These are phyloP conservation scores for Aporophyla nigra DNA, from an alignment of 2,888 invertebrate species.

Conservation along the genomic window DNA sequence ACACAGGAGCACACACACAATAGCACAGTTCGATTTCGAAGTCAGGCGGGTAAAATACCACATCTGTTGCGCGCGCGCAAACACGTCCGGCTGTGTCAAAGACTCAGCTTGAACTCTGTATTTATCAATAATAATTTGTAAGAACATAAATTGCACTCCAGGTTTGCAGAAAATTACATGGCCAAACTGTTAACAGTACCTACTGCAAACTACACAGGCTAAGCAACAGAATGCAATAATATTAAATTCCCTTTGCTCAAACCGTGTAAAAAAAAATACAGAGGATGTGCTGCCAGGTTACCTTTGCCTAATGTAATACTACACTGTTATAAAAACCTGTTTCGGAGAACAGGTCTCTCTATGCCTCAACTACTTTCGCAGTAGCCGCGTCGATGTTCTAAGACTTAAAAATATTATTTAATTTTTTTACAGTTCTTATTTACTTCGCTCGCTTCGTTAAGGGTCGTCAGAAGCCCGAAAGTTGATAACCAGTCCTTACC, in stretches of 20 bases:
- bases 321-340: constrained; percentile 49
- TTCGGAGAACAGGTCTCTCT: constrained; percentile 48
- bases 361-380: constrained; percentile 13
- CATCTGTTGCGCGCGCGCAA: no score
- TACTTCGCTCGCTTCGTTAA: no score
- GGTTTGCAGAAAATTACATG: no score
- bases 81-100: no score
- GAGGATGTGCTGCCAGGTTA: constrained; percentile 26
- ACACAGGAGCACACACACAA: no score
- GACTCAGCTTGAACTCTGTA: no score
- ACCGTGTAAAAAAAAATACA: constrained; percentile 7
- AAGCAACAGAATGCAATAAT: background rate
- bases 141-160: background rate
- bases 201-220: background rate
- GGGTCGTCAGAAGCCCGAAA: no score
- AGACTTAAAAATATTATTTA: background rate
- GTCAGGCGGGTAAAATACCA: no score
- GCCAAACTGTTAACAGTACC: no score
- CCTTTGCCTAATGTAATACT: constrained; percentile 39
- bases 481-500: no score
- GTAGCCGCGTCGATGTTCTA: constrained; percentile 5
- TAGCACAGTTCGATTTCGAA: no score
- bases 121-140: background rate
- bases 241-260: background rate
- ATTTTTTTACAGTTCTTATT: background rate